Conservation (phyloP, 2,797 vertebrate species). For the Crenichthys baileyi region DNA sequence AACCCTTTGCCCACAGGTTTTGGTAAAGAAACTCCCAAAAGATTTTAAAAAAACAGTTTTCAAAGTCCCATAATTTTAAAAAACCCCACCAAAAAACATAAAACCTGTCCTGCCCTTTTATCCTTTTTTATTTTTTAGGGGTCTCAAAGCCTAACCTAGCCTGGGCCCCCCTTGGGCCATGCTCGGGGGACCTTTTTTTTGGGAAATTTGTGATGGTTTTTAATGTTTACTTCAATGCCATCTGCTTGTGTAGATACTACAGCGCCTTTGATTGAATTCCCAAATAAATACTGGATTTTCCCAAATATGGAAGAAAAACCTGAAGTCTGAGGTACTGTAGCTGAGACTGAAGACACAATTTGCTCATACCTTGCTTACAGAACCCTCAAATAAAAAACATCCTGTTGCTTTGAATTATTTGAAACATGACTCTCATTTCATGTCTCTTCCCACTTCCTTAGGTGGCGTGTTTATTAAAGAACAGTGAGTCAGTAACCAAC, state of each 20-base stretch:
- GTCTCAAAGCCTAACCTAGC: too few relatives aligned
- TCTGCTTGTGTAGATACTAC: not conserved
- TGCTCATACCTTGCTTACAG: not conserved
- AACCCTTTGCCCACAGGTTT: too few relatives aligned
- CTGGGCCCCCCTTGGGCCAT: not conserved
- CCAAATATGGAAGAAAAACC: not conserved
- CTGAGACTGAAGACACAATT: not conserved
- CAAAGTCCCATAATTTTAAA: too few relatives aligned
- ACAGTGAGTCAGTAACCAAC: accelerated
- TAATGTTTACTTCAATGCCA: not conserved
- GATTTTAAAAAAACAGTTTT: too few relatives aligned
- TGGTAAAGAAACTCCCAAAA: too few relatives aligned
- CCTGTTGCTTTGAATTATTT: not conserved
- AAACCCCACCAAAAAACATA: too few relatives aligned
- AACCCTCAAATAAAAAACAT: not conserved
- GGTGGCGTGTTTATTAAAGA: conserved; percentile 67
- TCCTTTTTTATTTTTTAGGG: too few relatives aligned
- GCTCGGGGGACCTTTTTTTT: not conserved
- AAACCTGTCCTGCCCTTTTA: too few relatives aligned
- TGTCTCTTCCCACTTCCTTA: conserved; percentile 31
- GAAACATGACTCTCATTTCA: not conserved
- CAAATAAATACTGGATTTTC: not conserved
- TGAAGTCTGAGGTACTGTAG: not conserved
- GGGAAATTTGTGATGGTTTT: not conserved
- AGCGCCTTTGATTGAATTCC: not conserved